phyloP scores from a whole-genome alignment of 2,113 vertebrate genomes.

The Gila orcuttii region DNA sequence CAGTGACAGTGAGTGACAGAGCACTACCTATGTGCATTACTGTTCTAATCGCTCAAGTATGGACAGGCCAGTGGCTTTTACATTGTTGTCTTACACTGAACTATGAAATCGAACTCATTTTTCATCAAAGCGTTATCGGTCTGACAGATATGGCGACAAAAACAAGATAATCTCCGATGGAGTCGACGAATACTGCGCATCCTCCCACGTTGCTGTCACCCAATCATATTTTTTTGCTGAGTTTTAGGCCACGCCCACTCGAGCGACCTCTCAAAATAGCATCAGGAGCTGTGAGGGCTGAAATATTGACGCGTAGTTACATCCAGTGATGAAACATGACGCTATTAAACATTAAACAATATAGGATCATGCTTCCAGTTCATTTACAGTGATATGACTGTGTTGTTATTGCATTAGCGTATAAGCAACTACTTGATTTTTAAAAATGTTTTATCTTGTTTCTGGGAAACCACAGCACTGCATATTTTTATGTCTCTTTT shows the following conservation, averaged over 20 bases:
- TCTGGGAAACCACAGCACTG: not conserved
- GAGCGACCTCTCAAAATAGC: not conserved
- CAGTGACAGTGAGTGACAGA: not conserved
- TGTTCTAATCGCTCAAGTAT: not conserved
- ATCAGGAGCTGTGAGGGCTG: not conserved
- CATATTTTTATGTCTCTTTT: not conserved
- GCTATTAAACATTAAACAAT: not conserved
- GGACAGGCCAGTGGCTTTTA: not conserved
- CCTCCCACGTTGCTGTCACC: constrained; percentile 59
- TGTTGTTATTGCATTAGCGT: not conserved
- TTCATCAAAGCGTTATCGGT: not conserved
- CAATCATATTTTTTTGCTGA: not conserved
- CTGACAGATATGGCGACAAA: constrained; percentile 65
- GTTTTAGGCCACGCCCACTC: constrained; percentile 11
- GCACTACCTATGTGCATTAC: too few relatives aligned
- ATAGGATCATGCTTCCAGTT: not conserved
- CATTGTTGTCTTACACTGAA: not conserved
- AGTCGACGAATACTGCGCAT: constrained; percentile 58
- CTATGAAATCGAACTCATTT: not conserved
- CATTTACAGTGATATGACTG: not conserved
- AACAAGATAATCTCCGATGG: constrained; percentile 75
- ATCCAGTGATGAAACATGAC: not conserved
- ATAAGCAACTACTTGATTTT: too few relatives aligned
- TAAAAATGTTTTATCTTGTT: too few relatives aligned
- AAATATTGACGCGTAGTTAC: constrained; percentile 13